These are phyloP conservation scores for Protomyctophum bolini DNA, from an alignment of 2,113 vertebrate genomes.

Conservation along the genomic window DNA sequence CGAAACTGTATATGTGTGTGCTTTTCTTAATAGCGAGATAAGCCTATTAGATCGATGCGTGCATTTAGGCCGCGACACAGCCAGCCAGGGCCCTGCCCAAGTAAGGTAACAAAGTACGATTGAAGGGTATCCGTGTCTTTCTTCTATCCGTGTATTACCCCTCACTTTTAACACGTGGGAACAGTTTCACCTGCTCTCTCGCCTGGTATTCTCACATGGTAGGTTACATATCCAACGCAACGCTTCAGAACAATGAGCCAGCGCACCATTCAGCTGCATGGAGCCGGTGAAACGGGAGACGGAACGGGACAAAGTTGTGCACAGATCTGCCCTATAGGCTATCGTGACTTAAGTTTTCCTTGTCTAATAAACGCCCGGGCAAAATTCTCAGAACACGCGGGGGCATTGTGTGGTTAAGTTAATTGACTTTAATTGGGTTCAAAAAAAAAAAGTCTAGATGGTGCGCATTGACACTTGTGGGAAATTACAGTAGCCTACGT, in stretches of 20 bases:
- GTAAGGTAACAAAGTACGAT: constrained; percentile 37
- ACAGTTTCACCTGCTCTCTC: constrained; percentile 58
- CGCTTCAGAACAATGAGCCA: constrained; percentile 71
- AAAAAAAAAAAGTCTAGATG: not conserved
- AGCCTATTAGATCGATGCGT: not conserved
- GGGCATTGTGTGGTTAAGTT: constrained; percentile 33
- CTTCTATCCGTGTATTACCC: constrained; percentile 62
- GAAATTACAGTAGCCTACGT: too few species aligned
- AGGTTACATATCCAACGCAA: constrained; percentile 34
- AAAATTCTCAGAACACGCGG: constrained; percentile 11
- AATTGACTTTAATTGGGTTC: constrained; percentile 21
- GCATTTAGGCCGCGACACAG: too few species aligned
- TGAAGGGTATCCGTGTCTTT: constrained; percentile 57
- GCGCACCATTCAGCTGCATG: constrained; percentile 68
- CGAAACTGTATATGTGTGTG: not conserved
- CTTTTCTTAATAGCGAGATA: not conserved
- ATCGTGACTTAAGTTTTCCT: constrained; percentile 9
- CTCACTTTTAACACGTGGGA: constrained; percentile 73
- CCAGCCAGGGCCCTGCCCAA: not conserved
- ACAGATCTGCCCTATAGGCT: constrained; percentile 56
- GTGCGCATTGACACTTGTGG: too few species aligned
- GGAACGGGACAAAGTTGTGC: constrained; percentile 66
- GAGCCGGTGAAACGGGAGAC: constrained; percentile 45
- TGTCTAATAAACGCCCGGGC: constrained; percentile 36
- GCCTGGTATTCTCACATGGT: constrained; percentile 76